These are phyloP conservation scores for Ophraella communa DNA, from an alignment of 2,888 invertebrate genomes.

Conservation along the genomic window DNA sequence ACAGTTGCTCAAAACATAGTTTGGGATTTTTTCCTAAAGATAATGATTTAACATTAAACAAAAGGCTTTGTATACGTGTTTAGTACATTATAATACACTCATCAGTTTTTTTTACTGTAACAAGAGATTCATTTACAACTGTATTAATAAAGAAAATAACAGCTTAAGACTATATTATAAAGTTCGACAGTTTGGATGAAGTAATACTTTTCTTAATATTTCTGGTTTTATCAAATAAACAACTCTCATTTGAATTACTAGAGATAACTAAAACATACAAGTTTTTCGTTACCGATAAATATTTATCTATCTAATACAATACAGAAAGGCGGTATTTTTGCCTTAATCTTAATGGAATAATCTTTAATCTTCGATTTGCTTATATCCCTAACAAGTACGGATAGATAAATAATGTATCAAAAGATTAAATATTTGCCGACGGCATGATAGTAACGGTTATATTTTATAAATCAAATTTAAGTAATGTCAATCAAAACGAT, in stretches of 20 bases:
- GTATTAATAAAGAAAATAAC: too few species aligned
- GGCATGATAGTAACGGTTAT: neutral
- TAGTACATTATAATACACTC: too few species aligned
- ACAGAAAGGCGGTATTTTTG: constrained; percentile 36
- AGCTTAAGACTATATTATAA: too few species aligned
- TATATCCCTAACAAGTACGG: constrained; percentile 23
- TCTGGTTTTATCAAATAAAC: neutral
- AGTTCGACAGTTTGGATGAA: neutral
- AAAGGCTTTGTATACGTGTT: too few species aligned
- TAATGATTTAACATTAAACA: too few species aligned
- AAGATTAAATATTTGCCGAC: constrained; percentile 30
- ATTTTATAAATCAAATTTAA: neutral
- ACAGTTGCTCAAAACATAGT: too few species aligned
- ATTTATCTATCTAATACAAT: constrained; percentile 36
- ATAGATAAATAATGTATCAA: constrained; percentile 20
- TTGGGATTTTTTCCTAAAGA: too few species aligned
- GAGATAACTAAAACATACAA: neutral
- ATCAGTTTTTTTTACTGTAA: too few species aligned
- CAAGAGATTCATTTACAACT: too few species aligned
- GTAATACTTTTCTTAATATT: neutral
- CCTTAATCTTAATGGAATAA: constrained; percentile 38
- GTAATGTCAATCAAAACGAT: neutral
- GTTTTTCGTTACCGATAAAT: constrained; percentile 27
- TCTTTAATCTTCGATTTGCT: constrained; percentile 37
- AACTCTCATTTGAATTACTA: neutral